phyloP scores from a whole-genome alignment of 2,113 vertebrate genomes.

The Mirza zaza region DNA sequence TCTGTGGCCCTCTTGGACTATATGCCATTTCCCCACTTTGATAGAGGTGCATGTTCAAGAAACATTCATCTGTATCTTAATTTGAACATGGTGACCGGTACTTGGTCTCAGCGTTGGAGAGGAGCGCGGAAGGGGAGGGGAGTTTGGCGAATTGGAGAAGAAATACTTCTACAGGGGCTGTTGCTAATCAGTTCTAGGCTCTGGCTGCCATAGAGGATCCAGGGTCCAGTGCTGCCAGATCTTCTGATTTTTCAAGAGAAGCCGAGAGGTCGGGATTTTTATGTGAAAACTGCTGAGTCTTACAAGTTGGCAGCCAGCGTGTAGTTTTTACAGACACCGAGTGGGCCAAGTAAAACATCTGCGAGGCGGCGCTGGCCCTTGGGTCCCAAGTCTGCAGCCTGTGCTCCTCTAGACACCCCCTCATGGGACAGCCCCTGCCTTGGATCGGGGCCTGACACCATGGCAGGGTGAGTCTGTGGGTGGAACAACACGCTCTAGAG shows the following conservation, averaged over 20 bases:
- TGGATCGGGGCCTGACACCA: background rate
- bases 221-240: background rate
- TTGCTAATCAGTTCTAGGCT: background rate
- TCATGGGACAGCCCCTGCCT: background rate
- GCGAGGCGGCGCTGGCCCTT: background rate
- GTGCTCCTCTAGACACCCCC: background rate
- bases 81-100: background rate
- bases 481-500: background rate
- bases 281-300: conserved; percentile 26
- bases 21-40: background rate
- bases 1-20: background rate
- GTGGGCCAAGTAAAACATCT: background rate
- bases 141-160: background rate
- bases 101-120: background rate
- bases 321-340: background rate
- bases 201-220: accelerated
- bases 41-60: background rate
- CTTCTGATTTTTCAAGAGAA: background rate
- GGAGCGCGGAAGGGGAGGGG: background rate
- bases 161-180: accelerated
- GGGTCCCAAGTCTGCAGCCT: background rate
- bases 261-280: background rate
- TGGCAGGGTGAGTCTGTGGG: background rate
- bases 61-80: background rate
- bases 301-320: conserved; percentile 12